phyloP scores from a whole-genome alignment of 1,140 invertebrate genomes.

The Lordiphosa mommai region DNA sequence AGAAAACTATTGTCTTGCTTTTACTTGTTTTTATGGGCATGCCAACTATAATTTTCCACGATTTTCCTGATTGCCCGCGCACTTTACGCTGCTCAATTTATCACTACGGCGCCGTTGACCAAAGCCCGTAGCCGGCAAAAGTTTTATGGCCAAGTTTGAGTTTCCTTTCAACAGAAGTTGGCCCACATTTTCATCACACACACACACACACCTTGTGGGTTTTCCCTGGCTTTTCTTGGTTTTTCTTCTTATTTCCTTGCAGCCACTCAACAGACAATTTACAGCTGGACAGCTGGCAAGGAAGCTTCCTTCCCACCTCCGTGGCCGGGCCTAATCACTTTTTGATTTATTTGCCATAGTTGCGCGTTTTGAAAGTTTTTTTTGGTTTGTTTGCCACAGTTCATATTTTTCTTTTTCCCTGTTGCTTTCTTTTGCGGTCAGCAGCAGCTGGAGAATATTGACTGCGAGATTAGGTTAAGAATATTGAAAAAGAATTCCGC shows the following conservation, averaged over 20 bases:
- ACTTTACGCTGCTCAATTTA: slow-evolving; percentile 64
- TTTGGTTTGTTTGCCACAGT: slow-evolving; percentile 27
- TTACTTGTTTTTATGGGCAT: slow-evolving; percentile 49
- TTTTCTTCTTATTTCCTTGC: slow-evolving; percentile 28
- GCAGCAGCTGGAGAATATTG: slow-evolving; percentile 35
- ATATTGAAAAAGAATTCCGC: slow-evolving; percentile 36
- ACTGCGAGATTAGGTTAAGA: slow-evolving; percentile 31
- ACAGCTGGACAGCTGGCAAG: slow-evolving; percentile 51
- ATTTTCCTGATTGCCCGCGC: slow-evolving; percentile 69
- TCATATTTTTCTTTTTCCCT: slow-evolving; percentile 54
- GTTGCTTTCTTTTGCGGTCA: slow-evolving; percentile 23
- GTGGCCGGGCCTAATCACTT: slow-evolving; percentile 59
- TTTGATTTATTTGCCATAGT: slow-evolving; percentile 68
- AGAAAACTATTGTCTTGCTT: slow-evolving; percentile 33
- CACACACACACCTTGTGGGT: slow-evolving; percentile 33
- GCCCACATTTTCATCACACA: slow-evolving; percentile 44
- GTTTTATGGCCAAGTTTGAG: slow-evolving; percentile 75
- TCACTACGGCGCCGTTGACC: slow-evolving; percentile 50
- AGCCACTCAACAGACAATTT: slow-evolving; percentile 72
- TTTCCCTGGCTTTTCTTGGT: too few relatives aligned
- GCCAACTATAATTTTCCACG: slow-evolving; percentile 69
- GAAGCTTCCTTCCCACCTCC: not conserved
- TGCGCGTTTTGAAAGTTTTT: slow-evolving; percentile 46
- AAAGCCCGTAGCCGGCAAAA: slow-evolving; percentile 46
- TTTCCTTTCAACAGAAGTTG: slow-evolving; percentile 44